Evolutionary conservation across 2,888 invertebrate species (phyloP), one percentile per base, ranked within the genome.

Genomic region (Euplagia quadripunctaria): DNA sequence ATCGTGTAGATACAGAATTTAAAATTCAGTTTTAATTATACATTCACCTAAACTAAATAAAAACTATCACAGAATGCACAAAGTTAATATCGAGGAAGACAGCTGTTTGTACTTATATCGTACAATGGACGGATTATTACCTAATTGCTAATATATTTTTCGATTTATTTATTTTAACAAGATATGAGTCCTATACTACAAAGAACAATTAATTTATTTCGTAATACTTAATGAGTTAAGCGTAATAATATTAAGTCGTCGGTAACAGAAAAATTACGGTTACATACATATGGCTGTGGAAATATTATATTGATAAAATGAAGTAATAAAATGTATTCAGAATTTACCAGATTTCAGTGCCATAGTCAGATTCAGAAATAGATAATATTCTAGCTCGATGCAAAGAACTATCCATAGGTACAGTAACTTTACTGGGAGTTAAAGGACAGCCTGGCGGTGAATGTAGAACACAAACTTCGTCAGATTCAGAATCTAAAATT

Each of bases 301-400:
- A 58, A 61, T 31, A 58, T 58, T 20, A 68, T 72, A 76, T 66
- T 66, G 42, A 11, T 6, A 66, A 20, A 71, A 7, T 11, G 31
- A 61, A 31, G 61, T 61, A 8, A 14, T 31, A 61, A 51, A n/a
- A 31, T 43, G 8, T 41, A 41, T 58, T 46, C 12, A 58, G 61
- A 78, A 67, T 86, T 94, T 96, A 98, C 98, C 98, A 98, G 89
- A 98, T 98, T 95, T 98, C 98, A 73, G 98, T 98, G 79, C 97
- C 97, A 83, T 96, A 96, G 82, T 97, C 97, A 17, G 97, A 95
- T 87, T 95, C 96, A 74, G 96, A 94, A 79, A 97, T 96, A 75
- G 97, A 97, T 80, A 97, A 95, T 78, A 97, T 97, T 88, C 97
- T 96, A 74, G 97, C 97, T 82, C 97, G 96, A 90, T 97, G 97